Evolutionary conservation across 2,113 vertebrate species (phyloP).

Genomic region (Pygoscelis antarcticus): DNA sequence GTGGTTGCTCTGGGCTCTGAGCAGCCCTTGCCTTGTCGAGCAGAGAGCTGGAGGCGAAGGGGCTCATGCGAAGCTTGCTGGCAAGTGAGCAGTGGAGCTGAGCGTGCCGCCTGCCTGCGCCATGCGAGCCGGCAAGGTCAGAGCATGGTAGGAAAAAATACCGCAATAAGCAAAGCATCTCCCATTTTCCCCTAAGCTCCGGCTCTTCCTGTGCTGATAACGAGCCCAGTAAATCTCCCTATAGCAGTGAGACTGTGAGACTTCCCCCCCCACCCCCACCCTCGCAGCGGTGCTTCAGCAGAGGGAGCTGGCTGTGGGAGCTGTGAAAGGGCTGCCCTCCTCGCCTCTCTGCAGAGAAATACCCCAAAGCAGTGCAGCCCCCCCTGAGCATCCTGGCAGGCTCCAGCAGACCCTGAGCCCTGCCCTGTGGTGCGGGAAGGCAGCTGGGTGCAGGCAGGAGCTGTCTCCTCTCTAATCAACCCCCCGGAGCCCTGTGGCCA

Average conservation of each 20-base stretch:
- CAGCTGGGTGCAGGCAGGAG: not conserved
- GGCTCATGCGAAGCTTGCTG: not conserved
- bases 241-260: not conserved
- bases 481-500: not conserved
- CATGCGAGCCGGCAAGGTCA: rapidly evolving
- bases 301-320: not conserved
- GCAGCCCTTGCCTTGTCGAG: not conserved
- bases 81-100: not conserved
- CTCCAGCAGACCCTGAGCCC: not conserved
- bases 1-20: not conserved
- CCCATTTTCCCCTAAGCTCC: constrained; percentile 42
- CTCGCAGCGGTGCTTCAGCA: not conserved
- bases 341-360: not conserved
- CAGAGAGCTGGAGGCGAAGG: not conserved
- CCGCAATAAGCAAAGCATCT: constrained; percentile 46
- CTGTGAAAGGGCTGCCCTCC: not conserved
- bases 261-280: not conserved
- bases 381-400: not conserved
- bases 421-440: not conserved
- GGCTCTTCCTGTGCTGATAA: constrained; percentile 61
- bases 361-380: not conserved
- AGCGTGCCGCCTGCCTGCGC: not conserved
- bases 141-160: constrained; percentile 41
- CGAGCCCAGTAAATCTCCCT: not conserved
- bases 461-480: constrained; percentile 22